phyloP scores from a whole-genome alignment of 2,113 vertebrate genomes.

The Brachypteracias leptosomus region DNA sequence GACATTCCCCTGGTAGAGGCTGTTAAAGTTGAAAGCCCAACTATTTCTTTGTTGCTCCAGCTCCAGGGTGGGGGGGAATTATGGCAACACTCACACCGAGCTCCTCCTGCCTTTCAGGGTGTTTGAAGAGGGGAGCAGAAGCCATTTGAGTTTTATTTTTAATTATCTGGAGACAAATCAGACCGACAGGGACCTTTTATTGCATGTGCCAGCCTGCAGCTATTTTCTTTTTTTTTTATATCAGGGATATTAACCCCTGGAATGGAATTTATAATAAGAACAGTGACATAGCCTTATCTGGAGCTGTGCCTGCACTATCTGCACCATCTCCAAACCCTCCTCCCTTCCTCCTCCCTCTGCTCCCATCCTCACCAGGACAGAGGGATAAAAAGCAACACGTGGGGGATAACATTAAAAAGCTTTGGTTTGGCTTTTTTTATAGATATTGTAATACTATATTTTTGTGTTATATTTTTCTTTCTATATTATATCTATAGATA shows the following conservation, averaged over 20 bases:
- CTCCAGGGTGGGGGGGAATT: conserved; percentile 7
- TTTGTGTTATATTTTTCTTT: too few species aligned
- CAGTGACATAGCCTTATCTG: conserved; percentile 7
- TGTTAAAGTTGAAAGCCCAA: neutral
- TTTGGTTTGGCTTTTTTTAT: neutral
- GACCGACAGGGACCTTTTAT: conserved; percentile 9
- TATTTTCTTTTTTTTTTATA: neutral
- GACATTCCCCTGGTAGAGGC: neutral
- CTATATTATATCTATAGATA: too few species aligned
- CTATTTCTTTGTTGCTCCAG: neutral
- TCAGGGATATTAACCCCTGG: neutral
- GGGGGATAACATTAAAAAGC: neutral
- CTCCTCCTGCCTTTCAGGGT: conserved; percentile 26
- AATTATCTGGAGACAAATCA: conserved; percentile 63
- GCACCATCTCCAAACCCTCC: neutral
- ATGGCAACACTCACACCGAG: neutral
- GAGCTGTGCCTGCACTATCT: neutral
- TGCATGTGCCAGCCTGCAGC: conserved; percentile 31
- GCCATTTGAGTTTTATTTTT: conserved; percentile 61
- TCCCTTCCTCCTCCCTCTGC: neutral
- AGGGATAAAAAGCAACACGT: neutral
- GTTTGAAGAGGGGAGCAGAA: conserved; percentile 1
- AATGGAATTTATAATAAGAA: conserved; percentile 33
- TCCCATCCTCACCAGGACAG: neutral
- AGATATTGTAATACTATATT: too few species aligned